phyloP scores from a whole-genome alignment of 2,113 vertebrate species.

The Meriones unguiculatus region DNA sequence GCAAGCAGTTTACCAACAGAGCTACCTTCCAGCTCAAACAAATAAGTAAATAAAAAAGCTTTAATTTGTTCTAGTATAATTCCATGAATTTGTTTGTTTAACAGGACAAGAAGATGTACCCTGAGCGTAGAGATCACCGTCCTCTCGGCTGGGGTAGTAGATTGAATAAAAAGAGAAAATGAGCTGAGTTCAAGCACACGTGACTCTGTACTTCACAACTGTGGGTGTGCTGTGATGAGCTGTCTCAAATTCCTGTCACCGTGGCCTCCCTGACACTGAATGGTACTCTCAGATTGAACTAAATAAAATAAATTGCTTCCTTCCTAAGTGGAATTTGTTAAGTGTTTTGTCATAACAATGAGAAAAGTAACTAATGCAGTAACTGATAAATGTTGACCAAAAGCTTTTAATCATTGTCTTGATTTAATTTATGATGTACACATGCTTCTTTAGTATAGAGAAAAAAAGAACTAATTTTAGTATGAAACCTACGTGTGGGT shows the following conservation, averaged over 20 bases:
- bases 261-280: neutral
- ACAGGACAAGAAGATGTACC: neutral
- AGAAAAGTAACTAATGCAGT: neutral
- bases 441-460: neutral
- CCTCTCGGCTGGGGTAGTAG: neutral
- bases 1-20: neutral
- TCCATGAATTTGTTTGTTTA: neutral
- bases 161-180: neutral
- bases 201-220: neutral
- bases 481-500: neutral
- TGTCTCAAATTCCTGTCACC: too few species aligned
- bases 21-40: neutral
- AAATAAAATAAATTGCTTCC: neutral
- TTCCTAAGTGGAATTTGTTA: neutral
- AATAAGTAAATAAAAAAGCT: neutral
- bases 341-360: neutral
- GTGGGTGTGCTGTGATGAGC: neutral
- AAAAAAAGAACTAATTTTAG: neutral
- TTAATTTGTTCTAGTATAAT: neutral
- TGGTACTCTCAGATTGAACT: neutral
- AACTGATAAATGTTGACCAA: constrained; percentile 34
- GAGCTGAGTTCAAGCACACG: too few species aligned
- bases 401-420: neutral
- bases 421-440: neutral
- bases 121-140: neutral